Evolutionary conservation across 2,113 vertebrate genomes (phyloP).

Genomic region (Aphyosemion australe): DNA sequence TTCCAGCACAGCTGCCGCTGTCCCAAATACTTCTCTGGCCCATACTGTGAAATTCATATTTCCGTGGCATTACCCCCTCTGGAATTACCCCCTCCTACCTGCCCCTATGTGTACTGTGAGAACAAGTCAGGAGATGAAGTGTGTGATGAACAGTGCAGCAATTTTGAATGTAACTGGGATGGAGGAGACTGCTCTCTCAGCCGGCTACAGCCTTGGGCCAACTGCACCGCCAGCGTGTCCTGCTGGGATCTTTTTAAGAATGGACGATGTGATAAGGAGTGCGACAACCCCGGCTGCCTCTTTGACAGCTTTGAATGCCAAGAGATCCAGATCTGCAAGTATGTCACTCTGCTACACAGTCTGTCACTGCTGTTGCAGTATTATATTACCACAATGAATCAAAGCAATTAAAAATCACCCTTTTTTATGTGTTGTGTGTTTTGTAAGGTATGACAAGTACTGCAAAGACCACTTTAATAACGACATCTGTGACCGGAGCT

Average conservation of each 20-base stretch:
- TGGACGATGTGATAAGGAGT: conserved; percentile 85
- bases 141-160: conserved; percentile 89
- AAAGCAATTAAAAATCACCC: neutral
- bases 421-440: neutral
- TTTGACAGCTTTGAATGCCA: conserved; percentile 94
- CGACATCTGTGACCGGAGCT: conserved; percentile 87
- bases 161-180: conserved; percentile 89
- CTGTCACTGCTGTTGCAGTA: neutral
- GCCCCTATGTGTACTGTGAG: conserved; percentile 80
- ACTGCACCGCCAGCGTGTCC: conserved; percentile 80
- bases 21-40: conserved; percentile 73
- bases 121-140: conserved; percentile 78
- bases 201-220: conserved; percentile 85
- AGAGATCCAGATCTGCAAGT: conserved; percentile 82
- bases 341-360: conserved; percentile 54
- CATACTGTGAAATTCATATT: conserved; percentile 74
- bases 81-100: conserved; percentile 34
- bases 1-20: conserved; percentile 83
- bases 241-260: conserved; percentile 91
- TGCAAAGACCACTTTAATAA: conserved; percentile 90
- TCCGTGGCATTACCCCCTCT: too few relatives aligned
- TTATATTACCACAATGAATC: neutral
- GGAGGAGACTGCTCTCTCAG: conserved; percentile 91
- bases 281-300: conserved; percentile 88
- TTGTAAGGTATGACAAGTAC: conserved; percentile 87